These are phyloP conservation scores for Hylaeus volcanicus DNA, from an alignment of 1,140 invertebrate species.

Conservation along the genomic window DNA sequence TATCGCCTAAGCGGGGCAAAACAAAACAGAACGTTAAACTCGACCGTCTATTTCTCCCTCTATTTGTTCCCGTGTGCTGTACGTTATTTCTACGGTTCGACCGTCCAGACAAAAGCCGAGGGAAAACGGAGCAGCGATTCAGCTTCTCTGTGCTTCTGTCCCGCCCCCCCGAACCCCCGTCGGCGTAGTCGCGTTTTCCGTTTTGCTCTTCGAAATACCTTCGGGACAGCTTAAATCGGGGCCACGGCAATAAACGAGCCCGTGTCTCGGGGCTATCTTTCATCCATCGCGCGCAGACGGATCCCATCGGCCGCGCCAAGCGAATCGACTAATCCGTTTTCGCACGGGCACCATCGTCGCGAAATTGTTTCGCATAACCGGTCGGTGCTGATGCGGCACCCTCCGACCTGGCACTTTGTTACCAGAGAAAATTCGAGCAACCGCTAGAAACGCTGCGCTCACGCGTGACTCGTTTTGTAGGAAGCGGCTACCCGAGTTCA, in stretches of 20 bases:
- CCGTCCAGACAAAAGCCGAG: slow-evolving; percentile 22
- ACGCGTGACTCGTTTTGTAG: too few relatives aligned
- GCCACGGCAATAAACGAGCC: slow-evolving; percentile 10
- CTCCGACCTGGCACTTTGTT: slow-evolving; percentile 7
- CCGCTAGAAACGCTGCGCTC: too few relatives aligned
- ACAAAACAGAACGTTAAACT: neutral
- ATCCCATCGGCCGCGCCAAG: neutral
- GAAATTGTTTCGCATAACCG: slow-evolving; percentile 22
- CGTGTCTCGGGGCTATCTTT: slow-evolving; percentile 17
- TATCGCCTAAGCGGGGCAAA: neutral
- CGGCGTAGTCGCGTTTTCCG: neutral
- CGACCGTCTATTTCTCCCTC: slow-evolving; percentile 15
- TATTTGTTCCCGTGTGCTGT: neutral
- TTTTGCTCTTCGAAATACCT: neutral
- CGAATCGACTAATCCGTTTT: slow-evolving; percentile 14
- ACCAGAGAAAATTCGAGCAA: neutral
- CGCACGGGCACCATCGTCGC: neutral
- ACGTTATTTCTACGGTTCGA: slow-evolving; percentile 17
- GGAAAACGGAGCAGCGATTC: slow-evolving; percentile 14
- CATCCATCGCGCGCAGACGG: slow-evolving; percentile 1
- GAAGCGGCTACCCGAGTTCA: too few relatives aligned
- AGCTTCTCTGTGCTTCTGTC: neutral
- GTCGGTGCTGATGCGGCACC: neutral
- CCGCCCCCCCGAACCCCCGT: neutral
- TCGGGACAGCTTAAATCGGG: neutral